Base-by-base conservation (phyloP, 2,113 vertebrate genomes). In the Illadopsis cleaveri region DNA sequence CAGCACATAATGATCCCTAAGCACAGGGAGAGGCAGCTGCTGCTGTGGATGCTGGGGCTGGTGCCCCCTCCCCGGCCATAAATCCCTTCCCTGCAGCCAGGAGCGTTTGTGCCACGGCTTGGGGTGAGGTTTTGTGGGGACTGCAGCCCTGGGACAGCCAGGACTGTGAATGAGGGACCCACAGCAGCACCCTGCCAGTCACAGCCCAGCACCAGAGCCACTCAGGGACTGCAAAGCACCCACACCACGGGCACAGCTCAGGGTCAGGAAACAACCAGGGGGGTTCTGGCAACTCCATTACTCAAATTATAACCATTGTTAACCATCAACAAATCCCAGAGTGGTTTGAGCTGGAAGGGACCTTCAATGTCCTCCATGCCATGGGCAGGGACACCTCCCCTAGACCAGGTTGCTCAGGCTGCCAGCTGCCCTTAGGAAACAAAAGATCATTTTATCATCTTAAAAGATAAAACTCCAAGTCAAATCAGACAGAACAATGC, bases 1-100 rank as follows among this genome's bases (percentile, higher is more conserved):
- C 62, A 35, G 95, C 64, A 37, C 89, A 87, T 45, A 84, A 83
- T 82, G 93, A 97, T 97, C 86, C 78, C 79, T 87, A 25, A 72
- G 96, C 93, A 86, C 28, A n/a, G 95, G 86, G 28, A 65, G 85
- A 92, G 84, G 62, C 57, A 89, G 91, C 64, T 5, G 25, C 87
- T 82, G 81, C 69, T 58, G 35, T 5, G n/a, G 57, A 11, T 58
- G 57, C 57, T 58, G 57, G 56, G 16, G 57, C 48, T 70, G 1
- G 9, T 53, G 87, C 73, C 93, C 90, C 77, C 81, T 81, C 87
- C 57, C 81, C 14, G 11, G 57, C 48, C 89, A 35, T 42, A 25
- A 64, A 78, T 35, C 90, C 61, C 28, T 48, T 86, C 53, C 86
- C 87, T 6, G 60, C 33, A 28, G 91, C 37, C 45, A 61, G 76